Evolutionary conservation across 1,140 invertebrate genomes (phyloP).

Genomic region (Limonius californicus): DNA sequence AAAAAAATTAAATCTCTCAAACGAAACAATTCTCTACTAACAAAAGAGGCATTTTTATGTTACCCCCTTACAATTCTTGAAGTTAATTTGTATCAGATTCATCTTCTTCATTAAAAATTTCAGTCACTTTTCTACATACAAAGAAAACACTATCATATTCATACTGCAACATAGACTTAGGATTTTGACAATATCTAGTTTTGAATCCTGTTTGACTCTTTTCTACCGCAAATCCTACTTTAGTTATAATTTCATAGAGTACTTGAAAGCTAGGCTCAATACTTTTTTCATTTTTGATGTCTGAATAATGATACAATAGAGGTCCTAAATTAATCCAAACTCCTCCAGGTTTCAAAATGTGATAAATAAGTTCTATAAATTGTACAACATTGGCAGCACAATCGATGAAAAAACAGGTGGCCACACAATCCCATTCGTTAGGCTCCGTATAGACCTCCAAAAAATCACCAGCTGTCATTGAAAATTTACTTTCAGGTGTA

Average conservation of each 20-base stretch:
- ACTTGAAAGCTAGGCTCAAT: slow-evolving; percentile 93
- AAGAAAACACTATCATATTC: slow-evolving; percentile 89
- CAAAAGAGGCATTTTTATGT: no score
- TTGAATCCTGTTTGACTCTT: slow-evolving; percentile 67
- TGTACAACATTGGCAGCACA: slow-evolving; percentile 94
- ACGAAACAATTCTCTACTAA: no score
- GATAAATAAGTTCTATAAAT: slow-evolving; percentile 92
- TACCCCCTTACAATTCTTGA: no score
- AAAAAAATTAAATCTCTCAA: no score
- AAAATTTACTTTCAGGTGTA: slow-evolving; percentile 71
- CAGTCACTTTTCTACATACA: slow-evolving; percentile 70
- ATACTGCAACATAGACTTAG: slow-evolving; percentile 88
- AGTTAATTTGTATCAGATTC: slow-evolving; percentile 1
- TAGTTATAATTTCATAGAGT: slow-evolving; percentile 74
- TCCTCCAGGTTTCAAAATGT: slow-evolving; percentile 84
- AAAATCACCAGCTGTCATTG: slow-evolving; percentile 95
- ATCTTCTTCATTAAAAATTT: neutral
- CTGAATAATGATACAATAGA: slow-evolving; percentile 86
- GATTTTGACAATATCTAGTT: slow-evolving; percentile 89
- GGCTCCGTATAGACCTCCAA: slow-evolving; percentile 63
- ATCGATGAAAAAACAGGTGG: slow-evolving; percentile 97
- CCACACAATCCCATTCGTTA: slow-evolving; percentile 87
- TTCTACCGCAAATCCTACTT: slow-evolving; percentile 83
- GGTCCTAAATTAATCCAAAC: slow-evolving; percentile 91
- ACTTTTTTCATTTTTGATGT: slow-evolving; percentile 82